Base-by-base conservation (phyloP, 2,797 vertebrate species). In the Smutsia gigantea region DNA sequence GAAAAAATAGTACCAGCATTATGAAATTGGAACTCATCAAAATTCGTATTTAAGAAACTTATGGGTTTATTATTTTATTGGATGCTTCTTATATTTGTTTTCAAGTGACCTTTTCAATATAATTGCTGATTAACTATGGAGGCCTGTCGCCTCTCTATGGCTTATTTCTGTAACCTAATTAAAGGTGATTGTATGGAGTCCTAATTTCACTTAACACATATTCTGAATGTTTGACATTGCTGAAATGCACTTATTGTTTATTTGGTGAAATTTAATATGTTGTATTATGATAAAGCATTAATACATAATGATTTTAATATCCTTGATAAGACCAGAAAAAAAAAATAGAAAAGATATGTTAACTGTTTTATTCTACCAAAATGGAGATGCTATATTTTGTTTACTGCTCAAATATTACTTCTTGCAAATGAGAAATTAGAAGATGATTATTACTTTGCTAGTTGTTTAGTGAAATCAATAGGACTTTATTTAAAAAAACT, bases 111-210 rank as follows among this genome's bases (percentile, higher is more conserved):
- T 86, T 97, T 95, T 59, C 49, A 82, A 57, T 95, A 51, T 87
- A 94, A 94, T 74, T 90, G 31, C 31, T 37, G 21, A 34, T 74
- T 18, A 96, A 84, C n/a, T 84, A 42, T 5, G 69, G 79, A 94
- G 49, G 19, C 3, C 83, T 91, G 51, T 14, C 59, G 94, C 5
- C 31, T 88, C 57, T 77, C 39, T 84, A 18, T 46, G 68, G 25
- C 68, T 94, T 86, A 74, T 77, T 39, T 81, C 86, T 95, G 27
- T 79, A 97, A 90, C 37, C 57, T 96, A 94, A 92, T 90, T 95
- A 95, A 82, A 96, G 77, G 18, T 72, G 90, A 95, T 90, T 90
- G 29, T 88, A 39, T 94, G 95, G 68, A 93, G 57, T 69, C 9
- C 12, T 88, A 87, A 87, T 84, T 95, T 90, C 42, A 89, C 69